Percentiles rank a stretch among this genome's conserved stretches.
phyloP scores from a whole-genome alignment of 1,140 invertebrate species.

The Drosophila biarmipes region DNA sequence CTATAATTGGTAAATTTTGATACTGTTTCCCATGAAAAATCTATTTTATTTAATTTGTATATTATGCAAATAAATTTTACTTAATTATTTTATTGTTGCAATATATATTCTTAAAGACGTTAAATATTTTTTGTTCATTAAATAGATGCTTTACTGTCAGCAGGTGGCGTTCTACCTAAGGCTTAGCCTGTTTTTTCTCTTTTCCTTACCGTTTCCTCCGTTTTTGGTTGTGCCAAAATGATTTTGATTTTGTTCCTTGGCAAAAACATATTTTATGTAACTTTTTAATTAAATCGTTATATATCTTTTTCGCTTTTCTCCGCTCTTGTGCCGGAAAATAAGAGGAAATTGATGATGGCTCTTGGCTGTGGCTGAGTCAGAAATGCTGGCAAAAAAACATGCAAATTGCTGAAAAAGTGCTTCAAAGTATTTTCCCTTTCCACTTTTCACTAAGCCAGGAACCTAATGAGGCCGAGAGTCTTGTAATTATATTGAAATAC shows the following conservation, averaged over 20 bases:
- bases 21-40: no score
- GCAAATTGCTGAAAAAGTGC: constrained; percentile 54
- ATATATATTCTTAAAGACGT: no score
- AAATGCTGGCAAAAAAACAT: constrained; percentile 29
- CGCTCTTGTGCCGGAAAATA: constrained; percentile 2
- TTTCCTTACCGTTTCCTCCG: constrained; percentile 3
- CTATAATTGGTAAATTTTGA: no score
- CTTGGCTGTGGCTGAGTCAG: constrained; percentile 34
- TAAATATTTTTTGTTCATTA: background rate
- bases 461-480: constrained; percentile 40
- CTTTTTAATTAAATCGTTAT: constrained; percentile 78
- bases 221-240: constrained; percentile 16
- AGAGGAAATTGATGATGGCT: constrained; percentile 70
- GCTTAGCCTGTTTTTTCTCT: constrained; percentile 8
- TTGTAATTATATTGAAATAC: constrained; percentile 38
- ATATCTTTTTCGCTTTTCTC: constrained; percentile 9
- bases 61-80: background rate
- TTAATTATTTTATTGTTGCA: no score
- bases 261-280: constrained; percentile 71
- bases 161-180: background rate
- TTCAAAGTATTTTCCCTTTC: constrained; percentile 14
- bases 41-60: background rate
- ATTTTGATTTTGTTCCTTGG: constrained; percentile 28
- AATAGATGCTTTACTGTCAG: background rate
- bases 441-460: constrained; percentile 7